Conservation (phyloP, 2,797 vertebrate species). For the Tragelaphus oryx region DNA sequence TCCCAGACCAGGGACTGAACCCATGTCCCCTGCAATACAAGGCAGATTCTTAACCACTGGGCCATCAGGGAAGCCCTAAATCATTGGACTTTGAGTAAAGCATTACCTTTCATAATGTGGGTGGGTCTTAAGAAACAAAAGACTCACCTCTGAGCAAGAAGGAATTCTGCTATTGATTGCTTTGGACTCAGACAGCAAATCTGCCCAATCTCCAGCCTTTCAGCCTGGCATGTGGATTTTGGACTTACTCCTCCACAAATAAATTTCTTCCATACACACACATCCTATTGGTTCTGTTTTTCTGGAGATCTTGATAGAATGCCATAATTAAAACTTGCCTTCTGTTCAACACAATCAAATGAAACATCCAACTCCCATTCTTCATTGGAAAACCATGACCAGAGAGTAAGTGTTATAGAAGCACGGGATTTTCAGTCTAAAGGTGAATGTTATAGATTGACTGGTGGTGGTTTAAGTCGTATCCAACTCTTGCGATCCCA, state of each 20-base stretch:
- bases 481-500: neutral
- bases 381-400: neutral
- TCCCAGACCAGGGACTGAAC: neutral
- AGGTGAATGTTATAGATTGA: neutral
- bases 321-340: neutral
- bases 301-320: neutral
- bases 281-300: neutral
- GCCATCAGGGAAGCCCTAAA: neutral
- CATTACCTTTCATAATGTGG: rapidly evolving
- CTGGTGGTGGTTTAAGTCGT: neutral
- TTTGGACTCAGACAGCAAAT: neutral
- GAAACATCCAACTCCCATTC: no score
- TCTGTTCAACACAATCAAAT: neutral
- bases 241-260: neutral
- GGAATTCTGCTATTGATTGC: neutral
- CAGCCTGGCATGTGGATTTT: neutral
- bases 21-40: neutral
- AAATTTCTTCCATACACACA: neutral
- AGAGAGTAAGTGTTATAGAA: neutral
- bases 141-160: neutral
- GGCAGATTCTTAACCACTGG: neutral
- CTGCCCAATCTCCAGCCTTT: neutral
- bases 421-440: neutral
- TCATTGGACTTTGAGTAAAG: neutral
- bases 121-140: neutral